Base-by-base conservation (phyloP, 1,140 invertebrate genomes). In the Phthorimaea operculella region DNA sequence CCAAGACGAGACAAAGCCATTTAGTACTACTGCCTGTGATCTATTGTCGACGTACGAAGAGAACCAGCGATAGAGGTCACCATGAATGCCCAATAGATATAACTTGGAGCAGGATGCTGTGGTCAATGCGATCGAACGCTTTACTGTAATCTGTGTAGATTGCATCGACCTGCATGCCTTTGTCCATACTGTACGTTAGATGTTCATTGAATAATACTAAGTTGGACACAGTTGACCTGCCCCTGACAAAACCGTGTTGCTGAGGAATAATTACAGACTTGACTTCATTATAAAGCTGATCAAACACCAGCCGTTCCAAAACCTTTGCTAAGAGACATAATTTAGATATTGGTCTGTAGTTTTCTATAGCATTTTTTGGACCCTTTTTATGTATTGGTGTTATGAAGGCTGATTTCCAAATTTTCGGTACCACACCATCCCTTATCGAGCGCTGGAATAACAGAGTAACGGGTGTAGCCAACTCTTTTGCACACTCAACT, bases 121-220 rank as follows among this genome's bases (percentile, higher is more conserved):
- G 60, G 21, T 33, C 15, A 39, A 70, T 56, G 6, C 42, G 54
- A 28, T 74, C 66, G 50, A 74, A 67, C 1, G 62, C 66, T 36
- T 71, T 71, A 0, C 54, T 52, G 12, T 69, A 60, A 51, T 71
- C 66, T 4, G 65, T 70, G 52, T 73, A 64, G 0, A 64, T 56
- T 0, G 55, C 60, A 50, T 73, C 65, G 4, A 68, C 57, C 36
- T 53, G 52, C n/a, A 5, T 45, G 16, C 45, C 14, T 10, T 14
- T 16, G 16, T 48, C 17, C 45, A 48, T 48, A 51, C 28, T 51
- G 12, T 51, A 11, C 8, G 49, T 51, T n/a, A 51, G 6, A 21
- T n/a, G 28, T 8, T 51, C 49, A 12, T 51, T 51, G 6, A 33
- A 21, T 33, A 51, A 16, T 10, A 28, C 12, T n/a, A 51, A 21